These are phyloP conservation scores for Sitophilus oryzae DNA, from an alignment of 1,140 invertebrate species.

Conservation along the genomic window DNA sequence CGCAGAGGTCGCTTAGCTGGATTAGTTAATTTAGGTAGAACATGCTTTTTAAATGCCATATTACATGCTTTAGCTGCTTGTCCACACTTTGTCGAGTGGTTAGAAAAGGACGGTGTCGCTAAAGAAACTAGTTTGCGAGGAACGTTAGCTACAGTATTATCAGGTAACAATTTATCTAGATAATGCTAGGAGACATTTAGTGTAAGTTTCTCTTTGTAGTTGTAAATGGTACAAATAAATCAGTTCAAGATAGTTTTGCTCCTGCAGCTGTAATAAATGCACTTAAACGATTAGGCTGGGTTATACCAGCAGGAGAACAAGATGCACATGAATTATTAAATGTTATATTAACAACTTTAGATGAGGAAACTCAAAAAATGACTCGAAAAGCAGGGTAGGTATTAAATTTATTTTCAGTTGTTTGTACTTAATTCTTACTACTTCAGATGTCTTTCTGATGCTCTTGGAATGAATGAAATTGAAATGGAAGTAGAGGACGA, in stretches of 20 bases:
- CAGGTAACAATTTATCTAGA: conserved; percentile 31
- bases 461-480: conserved; percentile 49
- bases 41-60: conserved; percentile 82
- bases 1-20: conserved; percentile 67
- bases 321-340: conserved; percentile 90
- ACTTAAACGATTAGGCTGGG: conserved; percentile 70
- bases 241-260: conserved; percentile 50
- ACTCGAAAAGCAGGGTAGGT: conserved; percentile 49
- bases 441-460: conserved; percentile 67
- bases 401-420: conserved; percentile 21
- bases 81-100: conserved; percentile 73
- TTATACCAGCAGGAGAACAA: conserved; percentile 82
- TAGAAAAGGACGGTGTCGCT: conserved; percentile 52
- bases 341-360: conserved; percentile 76
- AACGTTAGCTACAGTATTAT: conserved; percentile 39
- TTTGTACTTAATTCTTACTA: conserved; percentile 29
- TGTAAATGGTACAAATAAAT: conserved; percentile 70
- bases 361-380: conserved; percentile 66
- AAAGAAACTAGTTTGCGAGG: conserved; percentile 40
- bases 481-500: conserved; percentile 27
- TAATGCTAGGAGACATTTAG: neutral
- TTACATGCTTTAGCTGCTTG: conserved; percentile 78
- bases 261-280: conserved; percentile 73
- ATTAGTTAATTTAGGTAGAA: conserved; percentile 76
- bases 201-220: conserved; percentile 46